Conservation (phyloP, 2,797 vertebrate genomes). For the Novumbra hubbsi region DNA sequence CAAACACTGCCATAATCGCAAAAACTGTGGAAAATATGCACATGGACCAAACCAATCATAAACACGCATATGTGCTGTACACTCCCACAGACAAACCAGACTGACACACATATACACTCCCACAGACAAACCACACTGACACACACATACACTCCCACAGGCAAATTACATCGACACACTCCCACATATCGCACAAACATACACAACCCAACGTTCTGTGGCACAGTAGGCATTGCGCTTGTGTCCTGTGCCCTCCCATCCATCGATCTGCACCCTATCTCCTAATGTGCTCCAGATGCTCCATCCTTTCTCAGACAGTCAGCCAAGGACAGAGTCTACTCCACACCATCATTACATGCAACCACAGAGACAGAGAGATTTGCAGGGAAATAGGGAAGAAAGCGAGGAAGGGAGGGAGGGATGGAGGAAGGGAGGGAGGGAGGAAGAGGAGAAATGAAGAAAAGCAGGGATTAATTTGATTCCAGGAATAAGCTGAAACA, state of each 20-base stretch:
- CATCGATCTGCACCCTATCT: slow-evolving; percentile 52
- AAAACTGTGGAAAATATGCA: slow-evolving; percentile 31
- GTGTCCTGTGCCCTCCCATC: slow-evolving; percentile 56
- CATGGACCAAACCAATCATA: slow-evolving; percentile 20
- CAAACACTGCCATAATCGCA: slow-evolving; percentile 12
- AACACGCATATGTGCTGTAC: neutral
- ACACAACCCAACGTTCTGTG: neutral
- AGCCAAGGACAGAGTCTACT: slow-evolving; percentile 56
- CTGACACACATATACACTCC: neutral
- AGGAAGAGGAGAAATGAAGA: slow-evolving; percentile 26
- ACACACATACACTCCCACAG: neutral
- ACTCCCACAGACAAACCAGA: neutral
- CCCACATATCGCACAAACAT: slow-evolving; percentile 22
- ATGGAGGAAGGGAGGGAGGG: neutral
- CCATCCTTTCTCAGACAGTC: slow-evolving; percentile 63
- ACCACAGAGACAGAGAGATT: slow-evolving; percentile 48
- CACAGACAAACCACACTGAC: slow-evolving; percentile 7
- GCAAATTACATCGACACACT: neutral
- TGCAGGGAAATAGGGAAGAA: slow-evolving; percentile 33
- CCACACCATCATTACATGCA: slow-evolving; percentile 64
- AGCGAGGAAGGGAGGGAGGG: slow-evolving; percentile 51
- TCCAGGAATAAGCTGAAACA: slow-evolving; percentile 68
- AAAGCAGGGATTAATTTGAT: slow-evolving; percentile 59
- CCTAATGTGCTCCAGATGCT: slow-evolving; percentile 70
- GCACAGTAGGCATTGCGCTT: slow-evolving; percentile 26